phyloP scores from a whole-genome alignment of 2,113 vertebrate species.

The Falco punctatus region DNA sequence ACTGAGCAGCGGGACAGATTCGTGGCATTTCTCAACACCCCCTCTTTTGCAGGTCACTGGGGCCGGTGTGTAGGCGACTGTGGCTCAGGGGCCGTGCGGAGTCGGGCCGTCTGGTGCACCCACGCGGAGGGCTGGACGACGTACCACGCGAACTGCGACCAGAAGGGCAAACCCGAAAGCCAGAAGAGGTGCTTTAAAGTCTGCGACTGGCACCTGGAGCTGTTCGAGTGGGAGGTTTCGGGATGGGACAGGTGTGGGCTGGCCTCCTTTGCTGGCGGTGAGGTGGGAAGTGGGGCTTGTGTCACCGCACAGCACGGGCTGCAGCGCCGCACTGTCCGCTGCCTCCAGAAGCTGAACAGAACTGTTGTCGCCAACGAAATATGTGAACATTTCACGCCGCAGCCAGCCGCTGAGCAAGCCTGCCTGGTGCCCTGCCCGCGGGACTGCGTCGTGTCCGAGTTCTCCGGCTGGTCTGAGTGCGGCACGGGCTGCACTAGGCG shows the following conservation, averaged over 20 bases:
- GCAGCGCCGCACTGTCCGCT: slow-evolving; percentile 84
- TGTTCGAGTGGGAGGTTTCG: slow-evolving; percentile 91
- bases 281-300: slow-evolving; percentile 73
- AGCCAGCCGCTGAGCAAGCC: slow-evolving; percentile 85
- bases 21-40: background rate
- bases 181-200: slow-evolving; percentile 91
- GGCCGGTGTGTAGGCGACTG: slow-evolving; percentile 91
- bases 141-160: slow-evolving; percentile 86
- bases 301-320: slow-evolving; percentile 93
- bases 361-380: slow-evolving; percentile 81
- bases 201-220: slow-evolving; percentile 92
- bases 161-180: slow-evolving; percentile 81
- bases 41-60: slow-evolving; percentile 86
- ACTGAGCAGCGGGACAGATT: fast-evolving
- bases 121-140: slow-evolving; percentile 92
- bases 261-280: slow-evolving; percentile 61
- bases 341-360: slow-evolving; percentile 85
- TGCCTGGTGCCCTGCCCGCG: slow-evolving; percentile 94
- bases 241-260: slow-evolving; percentile 87
- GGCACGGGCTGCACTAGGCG: slow-evolving; percentile 76
- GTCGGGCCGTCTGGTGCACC: slow-evolving; percentile 89
- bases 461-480: slow-evolving; percentile 89
- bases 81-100: slow-evolving; percentile 85
- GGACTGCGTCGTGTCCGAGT: slow-evolving; percentile 90
- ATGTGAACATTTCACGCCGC: slow-evolving; percentile 88